Base-by-base conservation (phyloP, 1,140 invertebrate species). In the Globodera rostochiensis region DNA sequence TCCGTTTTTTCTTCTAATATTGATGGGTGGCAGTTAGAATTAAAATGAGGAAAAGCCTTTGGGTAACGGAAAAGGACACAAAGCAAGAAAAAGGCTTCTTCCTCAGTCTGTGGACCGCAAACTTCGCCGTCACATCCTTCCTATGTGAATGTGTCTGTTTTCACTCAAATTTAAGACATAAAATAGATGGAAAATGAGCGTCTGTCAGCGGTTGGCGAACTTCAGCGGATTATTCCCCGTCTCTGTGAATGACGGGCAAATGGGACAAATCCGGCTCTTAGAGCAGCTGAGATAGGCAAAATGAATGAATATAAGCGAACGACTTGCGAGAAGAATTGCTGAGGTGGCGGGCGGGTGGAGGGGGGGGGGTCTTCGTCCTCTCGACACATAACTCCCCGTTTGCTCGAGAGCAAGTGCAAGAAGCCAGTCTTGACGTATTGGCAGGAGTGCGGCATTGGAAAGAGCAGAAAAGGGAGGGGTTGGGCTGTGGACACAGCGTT, bases 131-230 rank as follows among this genome's bases (percentile, higher is more conserved):
- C 69, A 71, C 69, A 71, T 71, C 46, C 69, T 36, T 71, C 69
- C 46, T 71, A 7, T 45, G 7, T 71, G 8, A 21, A 3, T 71
- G 25, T 71, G 25, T 71, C 69, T 47, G 25, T 47, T 71, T 47
- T 47, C 69, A 9, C 69, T 71, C 46, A 36, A 71, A 36, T 71
- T 71, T 71, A 71, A 71, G 69, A 71, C 69, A n/a, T 45, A 36
- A 47, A 45, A 71, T 36, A 0, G 46, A 71, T 71, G 69, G 46
- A 71, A 71, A 71, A 36, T 36, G 69, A 71, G 69, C 69, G 69
- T 71, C 69, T 71, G 69, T 71, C 69, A 71, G 69, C 69, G 57
- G 57, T 60, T 60, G 57, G 57, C 57, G 57, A 60, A 60, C 57
- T 60, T 60, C 57, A 15, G 15, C 13, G 57, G 57, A 60, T 60